These are phyloP conservation scores for Saccostrea cuccullata DNA, from an alignment of 1,140 invertebrate genomes.

Conservation along the genomic window DNA sequence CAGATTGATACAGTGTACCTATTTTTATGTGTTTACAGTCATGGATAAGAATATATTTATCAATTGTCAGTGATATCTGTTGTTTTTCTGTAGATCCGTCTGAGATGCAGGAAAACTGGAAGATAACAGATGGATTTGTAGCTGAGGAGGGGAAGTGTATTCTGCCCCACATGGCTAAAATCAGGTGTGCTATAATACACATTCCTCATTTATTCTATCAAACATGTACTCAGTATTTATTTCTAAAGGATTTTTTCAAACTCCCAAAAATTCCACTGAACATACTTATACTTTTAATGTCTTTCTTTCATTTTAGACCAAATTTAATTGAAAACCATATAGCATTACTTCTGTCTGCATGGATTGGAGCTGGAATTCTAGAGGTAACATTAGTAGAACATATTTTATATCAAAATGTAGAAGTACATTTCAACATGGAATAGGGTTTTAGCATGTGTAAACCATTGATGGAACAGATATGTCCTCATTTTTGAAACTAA, in stretches of 20 bases:
- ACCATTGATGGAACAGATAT: no score
- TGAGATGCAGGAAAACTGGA: slow-evolving; percentile 87
- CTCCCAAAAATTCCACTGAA: no score
- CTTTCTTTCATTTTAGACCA: slow-evolving; percentile 82
- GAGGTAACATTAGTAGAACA: slow-evolving; percentile 78
- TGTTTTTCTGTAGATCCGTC: slow-evolving; percentile 84
- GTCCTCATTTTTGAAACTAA: no score
- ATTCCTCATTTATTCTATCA: neutral
- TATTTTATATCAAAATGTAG: no score
- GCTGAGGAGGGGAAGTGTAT: slow-evolving; percentile 88
- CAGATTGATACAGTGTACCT: no score
- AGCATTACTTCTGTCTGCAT: slow-evolving; percentile 91
- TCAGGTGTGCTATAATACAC: slow-evolving; percentile 56
- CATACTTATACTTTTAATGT: neutral
- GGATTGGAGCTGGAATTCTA: slow-evolving; percentile 91
- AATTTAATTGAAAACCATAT: slow-evolving; percentile 95
- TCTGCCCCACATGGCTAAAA: slow-evolving; percentile 70
- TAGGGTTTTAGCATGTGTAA: no score
- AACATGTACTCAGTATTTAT: neutral
- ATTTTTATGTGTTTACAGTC: no score
- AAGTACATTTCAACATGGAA: no score
- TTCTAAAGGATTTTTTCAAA: no score
- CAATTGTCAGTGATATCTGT: neutral
- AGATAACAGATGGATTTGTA: slow-evolving; percentile 94
- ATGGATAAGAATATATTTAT: neutral